Evolutionary conservation across 2,888 invertebrate genomes (phyloP).

Genomic region (Lochmaea crataegi): DNA sequence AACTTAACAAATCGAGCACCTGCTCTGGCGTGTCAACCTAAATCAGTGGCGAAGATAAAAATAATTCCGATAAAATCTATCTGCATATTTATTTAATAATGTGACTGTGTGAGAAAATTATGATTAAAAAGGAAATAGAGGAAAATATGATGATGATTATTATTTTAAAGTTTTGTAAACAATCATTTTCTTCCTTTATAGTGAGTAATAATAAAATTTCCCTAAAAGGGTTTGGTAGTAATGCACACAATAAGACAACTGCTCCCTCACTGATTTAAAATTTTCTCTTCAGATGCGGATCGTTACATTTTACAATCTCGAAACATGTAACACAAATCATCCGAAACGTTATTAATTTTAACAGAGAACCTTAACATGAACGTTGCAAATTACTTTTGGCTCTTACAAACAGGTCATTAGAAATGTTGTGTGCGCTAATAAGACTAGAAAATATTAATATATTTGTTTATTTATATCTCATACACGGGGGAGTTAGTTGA

Average conservation of each 20-base stretch:
- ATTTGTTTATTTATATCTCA: not conserved
- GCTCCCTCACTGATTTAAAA: not conserved
- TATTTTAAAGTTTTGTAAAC: too few species aligned
- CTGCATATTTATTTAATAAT: not conserved
- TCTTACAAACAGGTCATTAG: not conserved
- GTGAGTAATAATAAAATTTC: too few species aligned
- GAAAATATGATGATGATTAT: too few species aligned
- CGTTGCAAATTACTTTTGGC: conserved; percentile 4
- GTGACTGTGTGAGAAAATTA: too few species aligned
- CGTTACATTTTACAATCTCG: conserved; percentile 12
- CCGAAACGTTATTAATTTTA: conserved; percentile 12
- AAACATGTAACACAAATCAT: conserved; percentile 19
- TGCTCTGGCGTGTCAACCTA: conserved; percentile 23
- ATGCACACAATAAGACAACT: not conserved
- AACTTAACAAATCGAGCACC: conserved; percentile 22
- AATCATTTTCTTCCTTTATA: too few species aligned
- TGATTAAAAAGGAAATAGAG: too few species aligned
- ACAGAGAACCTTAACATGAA: conserved; percentile 2
- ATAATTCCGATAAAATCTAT: not conserved
- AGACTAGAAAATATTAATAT: not conserved
- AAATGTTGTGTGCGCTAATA: not conserved
- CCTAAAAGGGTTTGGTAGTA: too few species aligned
- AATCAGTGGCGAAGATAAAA: conserved; percentile 4
- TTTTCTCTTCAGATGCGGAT: conserved; percentile 8
- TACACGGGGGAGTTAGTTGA: not conserved